Conservation (phyloP, 2,113 vertebrate species). For the Hystrix brachyura region DNA sequence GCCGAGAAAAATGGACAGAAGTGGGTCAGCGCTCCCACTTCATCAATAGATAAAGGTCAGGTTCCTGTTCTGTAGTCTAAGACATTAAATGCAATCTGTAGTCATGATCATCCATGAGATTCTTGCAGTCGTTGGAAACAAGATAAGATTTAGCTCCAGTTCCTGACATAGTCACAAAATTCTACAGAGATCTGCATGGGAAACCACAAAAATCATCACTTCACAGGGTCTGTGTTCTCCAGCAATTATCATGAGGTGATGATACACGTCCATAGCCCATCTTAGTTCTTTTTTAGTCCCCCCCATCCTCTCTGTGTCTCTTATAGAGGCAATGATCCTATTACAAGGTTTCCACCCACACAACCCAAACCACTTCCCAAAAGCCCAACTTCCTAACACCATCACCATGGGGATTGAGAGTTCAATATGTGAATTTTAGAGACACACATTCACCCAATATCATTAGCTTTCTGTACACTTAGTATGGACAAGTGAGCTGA, state of each 20-base stretch:
- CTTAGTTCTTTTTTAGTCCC: not conserved
- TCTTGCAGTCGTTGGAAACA: not conserved
- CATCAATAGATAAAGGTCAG: no score
- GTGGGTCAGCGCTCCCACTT: fast-evolving
- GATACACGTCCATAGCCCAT: not conserved
- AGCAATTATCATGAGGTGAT: not conserved
- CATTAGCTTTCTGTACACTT: fast-evolving
- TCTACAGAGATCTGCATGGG: not conserved
- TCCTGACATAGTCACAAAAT: not conserved
- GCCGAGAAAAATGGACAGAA: not conserved
- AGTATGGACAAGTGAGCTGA: no score
- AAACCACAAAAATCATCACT: no score
- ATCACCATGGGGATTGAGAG: not conserved
- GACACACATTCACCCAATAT: not conserved
- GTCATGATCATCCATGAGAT: not conserved
- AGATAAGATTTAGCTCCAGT: not conserved
- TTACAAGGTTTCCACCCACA: not conserved
- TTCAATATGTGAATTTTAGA: no score
- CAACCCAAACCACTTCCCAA: not conserved
- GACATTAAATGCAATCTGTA: not conserved
- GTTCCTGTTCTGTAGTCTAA: not conserved
- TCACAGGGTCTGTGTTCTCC: fast-evolving
- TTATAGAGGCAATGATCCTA: not conserved
- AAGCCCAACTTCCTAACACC: no score
- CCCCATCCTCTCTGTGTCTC: not conserved